Percentiles rank a stretch among this genome's conserved stretches.
These are phyloP conservation scores for Dioctria rufipes DNA, from an alignment of 2,888 invertebrate species.

Conservation along the genomic window DNA sequence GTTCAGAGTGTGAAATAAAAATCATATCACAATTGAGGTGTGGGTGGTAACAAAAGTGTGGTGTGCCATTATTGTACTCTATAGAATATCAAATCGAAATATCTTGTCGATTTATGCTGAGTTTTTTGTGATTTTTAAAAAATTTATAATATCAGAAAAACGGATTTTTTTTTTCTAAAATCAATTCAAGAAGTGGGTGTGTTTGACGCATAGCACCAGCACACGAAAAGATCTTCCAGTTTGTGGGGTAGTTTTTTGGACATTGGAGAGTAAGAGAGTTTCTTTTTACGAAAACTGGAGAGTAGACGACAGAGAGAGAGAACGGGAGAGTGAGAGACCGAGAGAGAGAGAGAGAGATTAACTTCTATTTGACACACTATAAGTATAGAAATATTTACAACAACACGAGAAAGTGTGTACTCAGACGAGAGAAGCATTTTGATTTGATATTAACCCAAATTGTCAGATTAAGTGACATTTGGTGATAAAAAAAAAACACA, in stretches of 20 bases:
- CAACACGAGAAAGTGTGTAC: constrained; percentile 17
- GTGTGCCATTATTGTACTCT: too few relatives aligned
- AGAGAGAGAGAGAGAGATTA: too few relatives aligned
- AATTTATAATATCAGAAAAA: constrained; percentile 31
- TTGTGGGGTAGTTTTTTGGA: constrained; percentile 48
- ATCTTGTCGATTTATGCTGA: not conserved
- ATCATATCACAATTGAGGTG: not conserved
- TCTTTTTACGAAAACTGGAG: constrained; percentile 10
- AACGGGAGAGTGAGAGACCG: not conserved
- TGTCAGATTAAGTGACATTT: constrained; percentile 48
- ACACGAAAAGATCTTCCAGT: constrained; percentile 55
- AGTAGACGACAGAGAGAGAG: constrained; percentile 1
- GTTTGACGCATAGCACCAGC: constrained; percentile 64
- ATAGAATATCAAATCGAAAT: not conserved
- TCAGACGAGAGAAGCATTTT: constrained; percentile 45
- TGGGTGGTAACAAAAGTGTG: not conserved
- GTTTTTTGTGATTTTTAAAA: constrained; percentile 13
- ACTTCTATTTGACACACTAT: not conserved
- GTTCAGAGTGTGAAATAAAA: too few relatives aligned
- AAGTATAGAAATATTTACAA: constrained; percentile 14
- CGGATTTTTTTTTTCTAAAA: constrained; percentile 52
- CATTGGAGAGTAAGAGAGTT: constrained; percentile 20
- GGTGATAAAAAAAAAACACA: constrained; percentile 35
- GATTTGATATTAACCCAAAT: constrained; percentile 51
- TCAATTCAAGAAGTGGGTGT: constrained; percentile 64